Evolutionary conservation across 2,113 vertebrate species (phyloP).

Genomic region (Nesogale talazaci): DNA sequence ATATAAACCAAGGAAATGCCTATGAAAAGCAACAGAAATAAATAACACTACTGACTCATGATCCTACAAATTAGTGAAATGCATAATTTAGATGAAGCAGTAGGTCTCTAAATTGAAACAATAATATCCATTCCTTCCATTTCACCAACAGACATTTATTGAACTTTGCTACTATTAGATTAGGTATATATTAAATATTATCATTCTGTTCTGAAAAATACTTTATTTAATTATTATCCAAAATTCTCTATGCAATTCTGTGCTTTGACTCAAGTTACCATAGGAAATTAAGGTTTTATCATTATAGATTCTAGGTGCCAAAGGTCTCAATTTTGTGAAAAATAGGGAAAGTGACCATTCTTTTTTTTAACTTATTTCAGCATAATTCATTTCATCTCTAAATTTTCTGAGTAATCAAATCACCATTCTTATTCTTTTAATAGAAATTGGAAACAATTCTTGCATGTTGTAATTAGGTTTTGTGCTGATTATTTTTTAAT

Average conservation of each 20-base stretch:
- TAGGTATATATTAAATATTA: not conserved
- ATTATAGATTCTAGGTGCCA: too few relatives aligned
- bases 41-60: not conserved
- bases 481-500: conserved; percentile 39
- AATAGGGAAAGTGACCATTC: too few relatives aligned
- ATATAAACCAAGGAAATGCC: not conserved
- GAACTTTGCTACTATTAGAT: not conserved
- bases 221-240: not conserved
- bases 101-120: not conserved
- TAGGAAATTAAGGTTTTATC: not conserved
- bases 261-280: not conserved
- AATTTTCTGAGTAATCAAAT: conserved; percentile 8
- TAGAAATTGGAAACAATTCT: conserved; percentile 7
- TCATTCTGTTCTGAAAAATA: not conserved
- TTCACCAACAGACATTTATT: conserved; percentile 6
- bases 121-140: not conserved
- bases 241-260: not conserved
- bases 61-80: not conserved
- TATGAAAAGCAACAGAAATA: not conserved
- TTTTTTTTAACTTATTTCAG: too few relatives aligned
- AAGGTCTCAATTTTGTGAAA: too few relatives aligned
- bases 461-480: not conserved
- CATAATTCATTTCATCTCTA: conserved; percentile 22
- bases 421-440: not conserved
- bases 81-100: not conserved